Conservation (phyloP, 2,797 vertebrate genomes). For the Enoplosus armatus region DNA sequence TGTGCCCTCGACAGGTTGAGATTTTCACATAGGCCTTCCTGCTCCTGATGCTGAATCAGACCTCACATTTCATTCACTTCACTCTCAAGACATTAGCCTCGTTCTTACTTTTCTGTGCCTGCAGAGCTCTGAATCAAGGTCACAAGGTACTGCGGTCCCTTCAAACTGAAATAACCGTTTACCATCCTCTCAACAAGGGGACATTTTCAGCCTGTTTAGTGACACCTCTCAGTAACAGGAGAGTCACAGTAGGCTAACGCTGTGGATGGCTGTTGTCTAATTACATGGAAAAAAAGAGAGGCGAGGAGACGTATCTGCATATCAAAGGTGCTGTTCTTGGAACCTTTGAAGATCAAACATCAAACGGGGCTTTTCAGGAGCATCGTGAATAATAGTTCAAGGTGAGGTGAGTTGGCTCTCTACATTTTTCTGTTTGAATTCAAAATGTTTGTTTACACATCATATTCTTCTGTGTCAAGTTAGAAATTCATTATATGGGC, state of each 20-base stretch:
- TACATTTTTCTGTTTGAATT: slow-evolving; percentile 26
- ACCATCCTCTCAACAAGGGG: neutral
- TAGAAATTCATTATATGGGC: neutral
- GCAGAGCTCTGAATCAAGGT: slow-evolving; percentile 22
- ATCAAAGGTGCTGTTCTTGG: slow-evolving; percentile 63
- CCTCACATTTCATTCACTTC: slow-evolving; percentile 26
- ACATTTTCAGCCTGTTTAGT: slow-evolving; percentile 50
- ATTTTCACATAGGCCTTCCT: slow-evolving; percentile 20
- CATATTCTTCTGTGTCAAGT: neutral
- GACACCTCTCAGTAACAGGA: slow-evolving; percentile 25
- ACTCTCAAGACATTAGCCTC: slow-evolving; percentile 20
- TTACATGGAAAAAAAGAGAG: slow-evolving; percentile 47
- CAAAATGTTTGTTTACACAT: neutral
- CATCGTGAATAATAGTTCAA: slow-evolving; percentile 25
- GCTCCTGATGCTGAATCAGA: slow-evolving; percentile 33
- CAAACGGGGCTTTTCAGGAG: slow-evolving; percentile 44
- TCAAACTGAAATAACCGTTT: slow-evolving; percentile 16
- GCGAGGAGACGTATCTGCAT: slow-evolving; percentile 55
- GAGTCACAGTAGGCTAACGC: slow-evolving; percentile 13
- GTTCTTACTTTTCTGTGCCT: neutral
- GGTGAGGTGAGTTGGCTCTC: slow-evolving; percentile 13
- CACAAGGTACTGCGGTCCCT: neutral
- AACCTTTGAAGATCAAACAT: slow-evolving; percentile 64
- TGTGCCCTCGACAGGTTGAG: slow-evolving; percentile 18
- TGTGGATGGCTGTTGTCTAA: slow-evolving; percentile 44